Evolutionary conservation across 1,140 invertebrate genomes (phyloP).

Genomic region (Potamilus streckersoni): DNA sequence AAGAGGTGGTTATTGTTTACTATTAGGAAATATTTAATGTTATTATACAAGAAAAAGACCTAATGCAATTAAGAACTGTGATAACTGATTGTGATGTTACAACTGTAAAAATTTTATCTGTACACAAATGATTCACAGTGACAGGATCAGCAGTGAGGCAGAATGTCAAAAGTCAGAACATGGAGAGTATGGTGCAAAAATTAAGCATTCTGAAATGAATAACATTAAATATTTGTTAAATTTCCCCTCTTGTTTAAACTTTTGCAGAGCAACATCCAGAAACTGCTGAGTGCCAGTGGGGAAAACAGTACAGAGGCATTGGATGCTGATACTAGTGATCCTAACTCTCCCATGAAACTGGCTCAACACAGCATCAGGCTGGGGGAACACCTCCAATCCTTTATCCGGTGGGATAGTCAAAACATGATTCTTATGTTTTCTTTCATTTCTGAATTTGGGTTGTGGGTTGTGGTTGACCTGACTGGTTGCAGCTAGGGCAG

Average conservation of each 20-base stretch:
- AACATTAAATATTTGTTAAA: not conserved
- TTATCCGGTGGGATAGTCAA: slow-evolving; percentile 12
- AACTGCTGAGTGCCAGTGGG: slow-evolving; percentile 43
- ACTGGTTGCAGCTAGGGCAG: no score
- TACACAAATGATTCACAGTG: not conserved
- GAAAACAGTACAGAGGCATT: slow-evolving; percentile 24
- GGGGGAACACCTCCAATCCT: slow-evolving; percentile 40
- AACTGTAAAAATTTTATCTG: no score
- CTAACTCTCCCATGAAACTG: slow-evolving; percentile 23
- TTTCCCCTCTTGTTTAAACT: slow-evolving; percentile 9
- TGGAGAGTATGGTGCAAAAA: not conserved
- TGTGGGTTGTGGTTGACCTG: not conserved
- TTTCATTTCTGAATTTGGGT: not conserved
- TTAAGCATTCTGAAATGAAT: not conserved
- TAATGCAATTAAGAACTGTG: not conserved
- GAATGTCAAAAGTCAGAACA: not conserved
- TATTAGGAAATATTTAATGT: no score
- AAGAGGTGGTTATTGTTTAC: no score
- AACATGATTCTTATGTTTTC: not conserved
- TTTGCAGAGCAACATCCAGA: slow-evolving; percentile 52
- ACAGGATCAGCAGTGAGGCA: not conserved
- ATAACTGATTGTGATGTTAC: no score
- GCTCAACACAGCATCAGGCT: slow-evolving; percentile 37
- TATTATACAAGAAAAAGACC: not conserved
- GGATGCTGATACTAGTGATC: slow-evolving; percentile 16